phyloP scores from a whole-genome alignment of 2,113 vertebrate species.

The Paramormyrops kingsleyae region DNA sequence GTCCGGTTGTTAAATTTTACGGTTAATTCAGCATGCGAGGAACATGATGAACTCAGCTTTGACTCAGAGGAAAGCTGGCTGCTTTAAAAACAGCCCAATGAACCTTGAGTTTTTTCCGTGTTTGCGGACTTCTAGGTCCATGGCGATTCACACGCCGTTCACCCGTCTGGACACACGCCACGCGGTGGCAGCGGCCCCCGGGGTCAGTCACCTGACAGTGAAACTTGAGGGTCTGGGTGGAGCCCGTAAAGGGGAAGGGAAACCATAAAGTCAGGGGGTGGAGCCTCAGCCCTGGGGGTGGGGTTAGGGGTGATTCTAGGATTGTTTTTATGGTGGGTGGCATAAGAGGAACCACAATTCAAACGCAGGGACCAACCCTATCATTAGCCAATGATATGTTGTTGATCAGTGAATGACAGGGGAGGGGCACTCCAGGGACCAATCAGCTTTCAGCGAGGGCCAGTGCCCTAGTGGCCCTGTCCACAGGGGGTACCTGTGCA shows the following conservation, averaged over 20 bases:
- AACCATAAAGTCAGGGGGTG: background rate
- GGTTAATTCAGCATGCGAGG: background rate
- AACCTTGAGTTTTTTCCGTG: background rate
- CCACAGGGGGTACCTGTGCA: background rate
- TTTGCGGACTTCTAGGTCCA: background rate
- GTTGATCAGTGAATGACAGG: background rate
- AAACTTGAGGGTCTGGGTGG: background rate
- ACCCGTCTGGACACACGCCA: background rate
- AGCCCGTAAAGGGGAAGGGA: background rate
- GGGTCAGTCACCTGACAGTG: background rate
- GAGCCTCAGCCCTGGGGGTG: background rate
- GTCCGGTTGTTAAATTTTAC: slow-evolving; percentile 3
- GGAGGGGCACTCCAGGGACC: background rate
- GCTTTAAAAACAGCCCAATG: background rate
- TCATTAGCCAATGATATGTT: background rate
- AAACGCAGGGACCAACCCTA: background rate
- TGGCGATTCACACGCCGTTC: background rate
- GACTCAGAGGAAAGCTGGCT: background rate
- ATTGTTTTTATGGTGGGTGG: background rate
- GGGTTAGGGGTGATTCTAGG: background rate
- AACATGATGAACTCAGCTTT: background rate
- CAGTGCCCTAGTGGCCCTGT: background rate
- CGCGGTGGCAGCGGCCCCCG: background rate
- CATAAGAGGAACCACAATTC: background rate
- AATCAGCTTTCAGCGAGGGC: background rate